A percentile compares a stretch with the other conserved stretches of the same genome.
Evolutionary conservation across 2,797 vertebrate genomes (phyloP).

Genomic region (Intellagama lesueurii): DNA sequence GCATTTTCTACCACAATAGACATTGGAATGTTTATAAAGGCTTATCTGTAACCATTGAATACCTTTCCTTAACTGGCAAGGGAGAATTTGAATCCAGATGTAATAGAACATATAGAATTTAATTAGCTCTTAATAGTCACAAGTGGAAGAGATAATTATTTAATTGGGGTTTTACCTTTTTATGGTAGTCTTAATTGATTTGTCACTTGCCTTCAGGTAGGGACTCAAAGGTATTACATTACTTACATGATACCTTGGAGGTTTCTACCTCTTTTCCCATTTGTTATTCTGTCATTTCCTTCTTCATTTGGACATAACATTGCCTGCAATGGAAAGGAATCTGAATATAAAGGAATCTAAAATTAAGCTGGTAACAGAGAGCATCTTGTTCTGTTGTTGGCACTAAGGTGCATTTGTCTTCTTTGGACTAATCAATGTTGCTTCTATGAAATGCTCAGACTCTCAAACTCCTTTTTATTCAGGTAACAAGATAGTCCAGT

Average conservation of each 20-base stretch:
- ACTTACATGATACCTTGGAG: slow-evolving; percentile 21
- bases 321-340: slow-evolving; percentile 10
- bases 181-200: slow-evolving; percentile 31
- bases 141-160: slow-evolving; percentile 51
- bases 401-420: fast-evolving
- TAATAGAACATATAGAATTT: slow-evolving; percentile 32
- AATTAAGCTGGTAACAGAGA: neutral
- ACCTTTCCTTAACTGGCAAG: slow-evolving; percentile 27
- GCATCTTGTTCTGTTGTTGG: neutral
- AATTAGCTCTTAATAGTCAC: slow-evolving; percentile 49
- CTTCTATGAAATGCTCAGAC: neutral
- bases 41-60: slow-evolving; percentile 32
- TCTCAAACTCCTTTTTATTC: slow-evolving; percentile 8
- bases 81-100: neutral
- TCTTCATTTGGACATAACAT: neutral
- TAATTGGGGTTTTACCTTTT: slow-evolving; percentile 38
- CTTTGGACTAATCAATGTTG: slow-evolving; percentile 16
- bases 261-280: slow-evolving; percentile 14
- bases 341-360: neutral
- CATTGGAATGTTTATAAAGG: slow-evolving; percentile 22
- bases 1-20: neutral
- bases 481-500: neutral
- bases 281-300: slow-evolving; percentile 31
- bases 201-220: slow-evolving; percentile 35
- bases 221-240: slow-evolving; percentile 6